Evolutionary conservation across 2,113 vertebrate species (phyloP).

Genomic region (Pachypanchax playfairii): DNA sequence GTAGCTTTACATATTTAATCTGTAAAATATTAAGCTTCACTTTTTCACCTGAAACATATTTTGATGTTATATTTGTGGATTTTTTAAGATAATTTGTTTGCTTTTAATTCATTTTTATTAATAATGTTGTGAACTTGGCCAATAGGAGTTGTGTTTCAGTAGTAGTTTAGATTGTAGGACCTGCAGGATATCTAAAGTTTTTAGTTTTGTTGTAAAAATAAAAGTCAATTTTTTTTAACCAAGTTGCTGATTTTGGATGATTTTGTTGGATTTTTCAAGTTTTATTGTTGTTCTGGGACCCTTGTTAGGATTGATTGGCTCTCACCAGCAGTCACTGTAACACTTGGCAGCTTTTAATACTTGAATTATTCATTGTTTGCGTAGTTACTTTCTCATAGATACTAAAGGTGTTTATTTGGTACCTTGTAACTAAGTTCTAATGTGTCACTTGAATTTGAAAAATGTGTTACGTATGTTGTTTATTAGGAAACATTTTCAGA

Average conservation of each 20-base stretch:
- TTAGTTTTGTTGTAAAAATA: too few species aligned
- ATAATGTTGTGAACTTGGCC: too few species aligned
- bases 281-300: neutral
- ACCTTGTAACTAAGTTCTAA: neutral
- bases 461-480: too few species aligned
- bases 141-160: too few species aligned
- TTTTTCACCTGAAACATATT: neutral
- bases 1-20: too few species aligned
- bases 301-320: neutral
- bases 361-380: conserved; percentile 56
- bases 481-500: too few species aligned
- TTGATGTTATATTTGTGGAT: neutral
- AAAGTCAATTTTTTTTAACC: too few species aligned
- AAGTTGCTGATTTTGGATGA: neutral
- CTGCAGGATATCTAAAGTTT: too few species aligned
- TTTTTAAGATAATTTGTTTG: neutral
- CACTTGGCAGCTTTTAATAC: conserved; percentile 37
- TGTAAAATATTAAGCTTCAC: too few species aligned
- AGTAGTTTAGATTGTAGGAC: too few species aligned
- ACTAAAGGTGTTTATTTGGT: neutral
- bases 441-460: neutral
- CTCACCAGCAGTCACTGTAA: neutral
- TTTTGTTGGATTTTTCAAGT: neutral
- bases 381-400: conserved; percentile 19
- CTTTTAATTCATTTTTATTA: neutral